These are phyloP conservation scores for Heliconius melpomene DNA, from an alignment of 1,140 invertebrate species.

Conservation along the genomic window DNA sequence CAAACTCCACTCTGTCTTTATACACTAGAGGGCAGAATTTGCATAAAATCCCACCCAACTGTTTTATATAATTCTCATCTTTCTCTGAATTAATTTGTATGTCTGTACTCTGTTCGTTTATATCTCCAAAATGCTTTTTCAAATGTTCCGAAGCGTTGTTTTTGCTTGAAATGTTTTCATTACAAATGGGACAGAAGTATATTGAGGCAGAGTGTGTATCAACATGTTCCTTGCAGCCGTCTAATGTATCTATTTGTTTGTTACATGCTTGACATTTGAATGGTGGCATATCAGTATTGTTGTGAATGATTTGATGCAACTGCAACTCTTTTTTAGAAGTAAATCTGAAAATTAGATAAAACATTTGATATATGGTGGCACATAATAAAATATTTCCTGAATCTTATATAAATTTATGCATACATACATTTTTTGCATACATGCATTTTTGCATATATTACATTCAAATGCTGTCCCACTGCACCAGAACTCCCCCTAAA, in stretches of 20 bases:
- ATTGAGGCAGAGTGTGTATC: conserved; percentile 54
- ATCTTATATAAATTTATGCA: no score
- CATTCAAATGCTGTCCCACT: no score
- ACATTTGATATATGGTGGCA: not conserved
- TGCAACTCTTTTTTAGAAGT: conserved; percentile 58
- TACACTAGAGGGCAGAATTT: conserved; percentile 54
- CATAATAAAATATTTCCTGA: no score
- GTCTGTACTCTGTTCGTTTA: conserved; percentile 37
- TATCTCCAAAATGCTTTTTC: conserved; percentile 61
- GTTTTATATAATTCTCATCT: conserved; percentile 58
- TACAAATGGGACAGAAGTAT: conserved; percentile 67
- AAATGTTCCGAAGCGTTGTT: conserved; percentile 57
- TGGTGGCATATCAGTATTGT: conserved; percentile 53
- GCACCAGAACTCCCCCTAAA: no score
- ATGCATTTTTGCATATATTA: no score
- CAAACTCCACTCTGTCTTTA: conserved; percentile 61
- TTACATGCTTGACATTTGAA: conserved; percentile 60
- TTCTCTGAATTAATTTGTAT: conserved; percentile 30
- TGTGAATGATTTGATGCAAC: conserved; percentile 63
- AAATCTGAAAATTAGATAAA: conserved; percentile 51
- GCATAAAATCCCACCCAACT: conserved; percentile 65
- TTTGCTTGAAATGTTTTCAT: conserved; percentile 52
- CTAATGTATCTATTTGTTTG: conserved; percentile 44
- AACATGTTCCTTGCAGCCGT: conserved; percentile 56
- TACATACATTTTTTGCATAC: no score